phyloP scores from a whole-genome alignment of 2,113 vertebrate genomes.

The Hippocampus barbouri region DNA sequence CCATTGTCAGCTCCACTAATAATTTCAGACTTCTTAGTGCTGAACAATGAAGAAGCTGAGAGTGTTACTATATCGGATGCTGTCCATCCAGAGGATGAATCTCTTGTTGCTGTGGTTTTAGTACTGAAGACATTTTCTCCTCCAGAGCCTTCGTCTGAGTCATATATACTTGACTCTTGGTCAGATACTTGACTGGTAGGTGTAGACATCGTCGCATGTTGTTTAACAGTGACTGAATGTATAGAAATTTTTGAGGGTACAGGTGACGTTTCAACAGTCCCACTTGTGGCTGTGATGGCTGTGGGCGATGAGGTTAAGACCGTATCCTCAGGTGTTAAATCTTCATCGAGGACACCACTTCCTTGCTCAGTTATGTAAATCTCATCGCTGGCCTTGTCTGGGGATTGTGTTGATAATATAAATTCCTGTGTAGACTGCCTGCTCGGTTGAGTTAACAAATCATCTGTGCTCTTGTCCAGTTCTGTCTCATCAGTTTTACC shows the following conservation, averaged over 20 bases:
- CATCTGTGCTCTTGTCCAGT: slow-evolving; percentile 25
- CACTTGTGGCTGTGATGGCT: slow-evolving; percentile 16
- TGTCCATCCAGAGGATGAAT: slow-evolving; percentile 7
- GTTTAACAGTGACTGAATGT: slow-evolving; percentile 11
- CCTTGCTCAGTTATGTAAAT: slow-evolving; percentile 15
- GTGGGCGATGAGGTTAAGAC: slow-evolving; percentile 7
- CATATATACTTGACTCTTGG: slow-evolving; percentile 10
- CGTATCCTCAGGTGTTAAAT: slow-evolving; percentile 8
- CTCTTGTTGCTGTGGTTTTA: slow-evolving; percentile 9
- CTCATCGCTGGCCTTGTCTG: slow-evolving; percentile 23
- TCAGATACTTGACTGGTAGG: slow-evolving; percentile 11
- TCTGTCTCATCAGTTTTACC: slow-evolving; percentile 59
- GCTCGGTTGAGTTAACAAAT: slow-evolving; percentile 5
- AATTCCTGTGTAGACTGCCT: slow-evolving; percentile 6
- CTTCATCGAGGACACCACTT: slow-evolving; percentile 27
- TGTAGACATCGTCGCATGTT: slow-evolving; percentile 11
- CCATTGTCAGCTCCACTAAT: slow-evolving; percentile 5
- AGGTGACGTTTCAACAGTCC: slow-evolving; percentile 3
- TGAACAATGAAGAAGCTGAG: slow-evolving; percentile 25
- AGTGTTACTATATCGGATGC: slow-evolving; percentile 12
- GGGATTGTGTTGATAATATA: slow-evolving; percentile 30
- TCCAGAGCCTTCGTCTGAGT: slow-evolving; percentile 18
- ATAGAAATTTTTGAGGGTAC: slow-evolving; percentile 4
- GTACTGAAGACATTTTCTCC: background rate
- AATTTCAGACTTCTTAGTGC: slow-evolving; percentile 34